A percentile compares a stretch with the other conserved stretches of the same genome.
phyloP scores from a whole-genome alignment of 2,797 vertebrate genomes.

The Pteronotus mesoamericanus region DNA sequence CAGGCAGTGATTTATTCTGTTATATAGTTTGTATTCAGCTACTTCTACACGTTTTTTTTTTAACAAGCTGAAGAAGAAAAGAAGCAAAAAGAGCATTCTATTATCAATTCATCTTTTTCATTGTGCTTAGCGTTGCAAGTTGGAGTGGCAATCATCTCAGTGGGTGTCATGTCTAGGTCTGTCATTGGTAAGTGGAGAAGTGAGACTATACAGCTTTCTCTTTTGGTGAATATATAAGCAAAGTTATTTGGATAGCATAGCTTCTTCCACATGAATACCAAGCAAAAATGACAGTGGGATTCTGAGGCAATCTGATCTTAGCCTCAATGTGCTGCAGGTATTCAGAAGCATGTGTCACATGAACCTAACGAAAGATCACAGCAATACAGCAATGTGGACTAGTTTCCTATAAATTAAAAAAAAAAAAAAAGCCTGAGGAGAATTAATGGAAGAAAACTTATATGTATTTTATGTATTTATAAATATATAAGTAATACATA shows the following conservation, averaged over 20 bases:
- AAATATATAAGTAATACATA: too few species aligned
- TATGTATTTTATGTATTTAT: not conserved
- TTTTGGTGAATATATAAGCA: not conserved
- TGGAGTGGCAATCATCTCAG: not conserved
- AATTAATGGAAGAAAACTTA: not conserved
- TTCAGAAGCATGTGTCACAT: not conserved
- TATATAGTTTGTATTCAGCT: not conserved
- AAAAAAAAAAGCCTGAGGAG: not conserved
- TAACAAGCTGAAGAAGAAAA: not conserved
- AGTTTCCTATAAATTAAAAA: not conserved
- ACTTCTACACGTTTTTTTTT: not conserved
- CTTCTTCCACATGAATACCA: constrained; percentile 25
- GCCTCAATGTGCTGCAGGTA: not conserved
- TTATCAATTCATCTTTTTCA: not conserved
- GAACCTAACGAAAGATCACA: not conserved
- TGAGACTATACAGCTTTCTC: not conserved
- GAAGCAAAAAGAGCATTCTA: not conserved
- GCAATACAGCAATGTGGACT: not conserved
- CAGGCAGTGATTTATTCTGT: not conserved
- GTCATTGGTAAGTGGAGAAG: not conserved
- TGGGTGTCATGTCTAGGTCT: not conserved
- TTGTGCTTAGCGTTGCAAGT: not conserved
- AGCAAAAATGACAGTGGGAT: not conserved
- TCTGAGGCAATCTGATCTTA: not conserved
- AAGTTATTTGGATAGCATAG: not conserved